These are phyloP conservation scores for Stichodactyla mertensii DNA, from an alignment of 64 coral and sea anemone species.

Conservation along the genomic window DNA sequence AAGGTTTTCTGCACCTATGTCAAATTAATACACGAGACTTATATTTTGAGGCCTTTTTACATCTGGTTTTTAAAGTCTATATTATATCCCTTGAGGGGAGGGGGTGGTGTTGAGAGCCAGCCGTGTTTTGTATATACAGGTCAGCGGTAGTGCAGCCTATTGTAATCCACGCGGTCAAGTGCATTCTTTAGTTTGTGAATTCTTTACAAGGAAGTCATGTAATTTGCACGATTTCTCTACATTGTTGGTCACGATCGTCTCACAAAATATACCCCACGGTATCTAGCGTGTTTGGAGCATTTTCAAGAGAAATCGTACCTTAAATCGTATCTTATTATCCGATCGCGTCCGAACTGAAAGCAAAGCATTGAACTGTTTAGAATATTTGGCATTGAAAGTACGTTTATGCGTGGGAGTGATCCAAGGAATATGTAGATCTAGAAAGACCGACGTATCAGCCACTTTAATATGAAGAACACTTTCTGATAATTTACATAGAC, in stretches of 20 bases:
- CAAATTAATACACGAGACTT: no score
- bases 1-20: no score
- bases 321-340: no score
- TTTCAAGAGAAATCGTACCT: not conserved
- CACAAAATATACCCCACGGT: not conserved
- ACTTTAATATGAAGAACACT: constrained; percentile 1
- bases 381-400: constrained; percentile 15
- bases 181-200: not conserved
- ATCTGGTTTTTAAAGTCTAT: not conserved
- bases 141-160: not conserved
- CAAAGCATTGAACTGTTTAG: not conserved
- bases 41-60: not conserved
- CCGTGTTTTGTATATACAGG: constrained; percentile 1
- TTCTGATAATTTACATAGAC: not conserved
- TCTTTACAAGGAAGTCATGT: not conserved
- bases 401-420: constrained; percentile 5
- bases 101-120: not conserved
- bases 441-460: constrained; percentile 6
- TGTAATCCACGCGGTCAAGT: not conserved
- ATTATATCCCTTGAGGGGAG: not conserved
- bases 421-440: not conserved
- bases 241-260: not conserved
- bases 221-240: not conserved
- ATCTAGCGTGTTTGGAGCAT: not conserved
- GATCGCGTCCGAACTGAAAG: not conserved